Base-by-base conservation (phyloP, 2,888 invertebrate genomes). In the Synanthedon myopaeformis region DNA sequence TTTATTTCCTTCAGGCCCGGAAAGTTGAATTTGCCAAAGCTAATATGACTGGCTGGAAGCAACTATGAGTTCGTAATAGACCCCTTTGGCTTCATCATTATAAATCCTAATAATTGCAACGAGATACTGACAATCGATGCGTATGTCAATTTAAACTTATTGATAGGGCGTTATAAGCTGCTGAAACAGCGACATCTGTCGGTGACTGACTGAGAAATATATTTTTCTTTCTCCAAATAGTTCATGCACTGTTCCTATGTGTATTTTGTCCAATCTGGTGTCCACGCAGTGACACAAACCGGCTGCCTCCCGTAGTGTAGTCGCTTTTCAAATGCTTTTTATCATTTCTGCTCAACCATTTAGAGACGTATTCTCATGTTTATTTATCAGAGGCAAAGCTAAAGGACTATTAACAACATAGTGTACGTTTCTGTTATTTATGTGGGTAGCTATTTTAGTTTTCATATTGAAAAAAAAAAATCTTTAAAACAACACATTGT, bases 331-430 rank as follows among this genome's bases (percentile, higher is more conserved):
- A 65, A 63, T 57, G 52, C 59, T 80, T 79, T 78, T 70, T 66
- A 60, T 59, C 56, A 42, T 49, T 48, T 51, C 51, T 60, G 66
- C 66, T 63, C 67, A 65, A 60, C 76, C 78, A 72, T 79, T 73
- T 78, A 70, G 59, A 74, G 75, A 59, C 55, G 59, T 57, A 60
- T 55, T 59, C 55, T 67, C 60, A 78, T 82, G 80, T 79, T 67
- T 80, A 82, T 82, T 76, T 73, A 82, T 82, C 66, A 68, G 67
- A 63, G 61, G 64, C 63, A 69, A 56, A 61, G 56, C 55, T 59
- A 55, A 60, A 63, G 58, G 62, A 69, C 70, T 65, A 76, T 72
- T 74, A 73, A 68, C 69, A 63, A 67, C 60, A 62, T 66, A 65
- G 66, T 64, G 60, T 59, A 59, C 58, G 59, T 57, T 60, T 58